phyloP scores from a whole-genome alignment of 2,113 vertebrate species.

The Pontoporia blainvillei region DNA sequence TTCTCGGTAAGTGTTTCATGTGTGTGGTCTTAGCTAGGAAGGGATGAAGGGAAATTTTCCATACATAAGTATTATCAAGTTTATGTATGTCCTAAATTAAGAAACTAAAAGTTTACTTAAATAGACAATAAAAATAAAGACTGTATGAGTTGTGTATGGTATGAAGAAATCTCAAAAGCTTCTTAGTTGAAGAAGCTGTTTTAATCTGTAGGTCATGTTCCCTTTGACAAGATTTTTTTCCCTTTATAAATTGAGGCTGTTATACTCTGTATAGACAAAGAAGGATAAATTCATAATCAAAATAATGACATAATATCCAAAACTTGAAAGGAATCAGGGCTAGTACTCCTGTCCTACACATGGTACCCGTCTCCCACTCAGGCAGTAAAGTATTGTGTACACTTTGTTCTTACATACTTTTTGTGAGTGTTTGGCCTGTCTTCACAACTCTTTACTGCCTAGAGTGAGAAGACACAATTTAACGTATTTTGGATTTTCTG shows the following conservation, averaged over 20 bases:
- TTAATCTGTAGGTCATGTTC: slow-evolving; percentile 8
- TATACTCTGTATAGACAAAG: not conserved
- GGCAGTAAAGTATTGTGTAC: not conserved
- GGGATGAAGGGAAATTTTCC: not conserved
- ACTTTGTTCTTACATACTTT: not conserved
- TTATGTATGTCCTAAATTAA: not conserved
- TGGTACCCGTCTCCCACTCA: not conserved
- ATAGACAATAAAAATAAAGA: not conserved
- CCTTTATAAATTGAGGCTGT: not conserved
- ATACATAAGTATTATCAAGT: slow-evolving; percentile 10
- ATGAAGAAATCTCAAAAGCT: slow-evolving; percentile 21
- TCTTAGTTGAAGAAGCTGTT: not conserved
- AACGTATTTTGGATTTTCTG: not conserved
- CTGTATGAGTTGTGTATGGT: not conserved
- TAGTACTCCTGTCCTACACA: not conserved
- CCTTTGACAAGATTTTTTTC: not conserved
- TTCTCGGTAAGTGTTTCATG: slow-evolving; percentile 88
- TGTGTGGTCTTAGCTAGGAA: not conserved
- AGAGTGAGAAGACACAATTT: not conserved
- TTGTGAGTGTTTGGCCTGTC: not conserved
- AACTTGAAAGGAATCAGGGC: not conserved
- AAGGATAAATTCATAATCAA: slow-evolving; percentile 10
- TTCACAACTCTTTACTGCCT: not conserved
- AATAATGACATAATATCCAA: not conserved
- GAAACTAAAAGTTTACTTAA: not conserved